These are phyloP conservation scores for Aythya baeri DNA, from an alignment of 2,113 vertebrate species.

Conservation along the genomic window DNA sequence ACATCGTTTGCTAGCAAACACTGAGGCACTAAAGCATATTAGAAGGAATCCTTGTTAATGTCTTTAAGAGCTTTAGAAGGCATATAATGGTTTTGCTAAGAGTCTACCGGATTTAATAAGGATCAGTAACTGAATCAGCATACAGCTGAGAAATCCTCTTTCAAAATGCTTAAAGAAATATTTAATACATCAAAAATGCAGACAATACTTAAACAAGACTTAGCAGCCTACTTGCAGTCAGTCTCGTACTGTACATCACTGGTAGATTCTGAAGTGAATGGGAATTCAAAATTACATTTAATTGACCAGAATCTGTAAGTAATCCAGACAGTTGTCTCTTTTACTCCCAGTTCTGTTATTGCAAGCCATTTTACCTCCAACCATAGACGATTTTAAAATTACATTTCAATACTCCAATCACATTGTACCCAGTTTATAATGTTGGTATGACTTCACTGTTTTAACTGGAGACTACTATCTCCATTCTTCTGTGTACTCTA, in stretches of 20 bases:
- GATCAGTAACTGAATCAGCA: slow-evolving; percentile 19
- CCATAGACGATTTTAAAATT: neutral
- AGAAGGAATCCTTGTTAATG: neutral
- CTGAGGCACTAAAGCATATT: neutral
- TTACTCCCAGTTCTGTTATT: neutral
- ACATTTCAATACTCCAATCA: neutral
- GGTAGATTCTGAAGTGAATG: neutral
- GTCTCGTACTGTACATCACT: neutral
- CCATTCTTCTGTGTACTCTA: neutral
- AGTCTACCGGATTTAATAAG: neutral
- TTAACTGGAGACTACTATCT: neutral
- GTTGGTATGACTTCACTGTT: neutral
- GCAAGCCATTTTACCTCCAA: neutral
- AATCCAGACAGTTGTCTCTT: neutral
- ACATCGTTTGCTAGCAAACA: neutral
- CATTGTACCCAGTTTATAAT: neutral
- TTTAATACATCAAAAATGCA: neutral
- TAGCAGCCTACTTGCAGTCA: neutral
- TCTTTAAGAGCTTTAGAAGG: slow-evolving; percentile 13
- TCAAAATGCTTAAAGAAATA: neutral
- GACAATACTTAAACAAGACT: neutral
- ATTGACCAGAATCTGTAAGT: neutral
- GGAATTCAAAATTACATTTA: neutral
- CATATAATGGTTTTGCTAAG: neutral
- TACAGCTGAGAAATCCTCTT: neutral